Base-by-base conservation (phyloP, 2,797 vertebrate species). In the Tragelaphus eurycerus region DNA sequence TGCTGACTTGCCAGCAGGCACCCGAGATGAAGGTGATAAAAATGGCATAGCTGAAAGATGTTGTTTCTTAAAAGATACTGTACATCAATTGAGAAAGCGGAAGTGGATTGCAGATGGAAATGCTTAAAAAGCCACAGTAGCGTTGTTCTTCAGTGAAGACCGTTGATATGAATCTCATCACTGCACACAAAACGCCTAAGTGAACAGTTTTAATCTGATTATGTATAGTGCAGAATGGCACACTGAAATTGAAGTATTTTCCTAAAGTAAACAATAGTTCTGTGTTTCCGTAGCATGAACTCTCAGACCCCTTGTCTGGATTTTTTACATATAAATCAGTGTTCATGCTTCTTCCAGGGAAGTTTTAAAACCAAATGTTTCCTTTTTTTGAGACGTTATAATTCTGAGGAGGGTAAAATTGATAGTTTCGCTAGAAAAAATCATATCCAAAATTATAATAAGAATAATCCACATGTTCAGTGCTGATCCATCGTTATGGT, bases 1-100 rank as follows among this genome's bases (percentile, higher is more conserved):
- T 97, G 98, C 98, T 98, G 98, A 89, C 97, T 97, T 98, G 97
- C 98, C 98, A 98, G 98, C 98, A 98, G 98, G 98, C 98, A 43
- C 91, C 97, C 93, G 95, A 89, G 96, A 97, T 97, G 97, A 95
- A 97, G 95, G 97, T 96, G 98, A 98, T 98, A 97, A 98, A 98
- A 98, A 98, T 81, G 93, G 98, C 98, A 98, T 97, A 97, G 97
- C 97, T 97, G 96, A 98, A 98, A 98, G 97, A 97, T 96, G 96
- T 7, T 84, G 86, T 96, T 98, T 98, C 98, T 98, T 98, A 97
- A 96, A 98, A 98, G 98, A 97, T 95, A 89, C 23, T 9, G 31
- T 91, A 2, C 96, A 84, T 97, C 97, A 92, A 0, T 71, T 62
- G 95, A 96, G 96, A 60, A 96, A 98, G 87, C 97, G 92, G 97